Evolutionary conservation across 1,140 invertebrate genomes (phyloP), one percentile per base, ranked within the genome.

Genomic region (Lepidurus couesii): DNA sequence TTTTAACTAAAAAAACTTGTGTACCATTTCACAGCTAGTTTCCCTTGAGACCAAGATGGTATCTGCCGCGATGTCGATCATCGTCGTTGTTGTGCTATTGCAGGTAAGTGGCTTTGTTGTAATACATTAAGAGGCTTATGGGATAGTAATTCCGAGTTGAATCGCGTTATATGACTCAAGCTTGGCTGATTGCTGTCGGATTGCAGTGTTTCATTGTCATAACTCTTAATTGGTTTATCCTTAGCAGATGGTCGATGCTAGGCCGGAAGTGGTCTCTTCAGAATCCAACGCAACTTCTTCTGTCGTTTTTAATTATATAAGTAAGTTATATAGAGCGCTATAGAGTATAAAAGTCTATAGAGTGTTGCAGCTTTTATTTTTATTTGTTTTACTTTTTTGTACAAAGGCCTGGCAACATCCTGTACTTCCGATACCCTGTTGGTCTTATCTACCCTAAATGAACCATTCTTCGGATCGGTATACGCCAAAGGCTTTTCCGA

Each of bases 401-500:
- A 79, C 77, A 11, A 44, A 84, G 83, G 81, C 77, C 80, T 89
- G 5, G 81, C 86, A n/a, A 86, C 86, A 21, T 85, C 86, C 73
- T 90, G 89, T 82, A 88, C 87, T 24, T 84, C 86, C 47, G 86
- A 87, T n/a, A 83, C 88, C 13, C 83, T 91, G 78, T 86, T 87
- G 44, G 87, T 90, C 21, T 84, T 86, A 21, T 81, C 90, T 7
- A 83, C 84, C 16, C 86, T 91, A 85, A 86, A 87, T 77, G 86
- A 89, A 10, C 87, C 89, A 0, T 92, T 92, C 84, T 89, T 89
- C 79, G 91, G 91, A 5, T 81, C 90, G 1, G 84, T 91, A 6
- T 92, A 91, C 81, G 89, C 90, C 44, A 90, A 90, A 83, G 90
- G 91, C 77, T 92, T 91, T 84, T 88, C 90, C 0, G 86, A 89